Percentiles rank a stretch among this genome's conserved stretches.
These are phyloP conservation scores for Eupithecia abbreviata DNA, from an alignment of 2,888 invertebrate genomes.

Conservation along the genomic window DNA sequence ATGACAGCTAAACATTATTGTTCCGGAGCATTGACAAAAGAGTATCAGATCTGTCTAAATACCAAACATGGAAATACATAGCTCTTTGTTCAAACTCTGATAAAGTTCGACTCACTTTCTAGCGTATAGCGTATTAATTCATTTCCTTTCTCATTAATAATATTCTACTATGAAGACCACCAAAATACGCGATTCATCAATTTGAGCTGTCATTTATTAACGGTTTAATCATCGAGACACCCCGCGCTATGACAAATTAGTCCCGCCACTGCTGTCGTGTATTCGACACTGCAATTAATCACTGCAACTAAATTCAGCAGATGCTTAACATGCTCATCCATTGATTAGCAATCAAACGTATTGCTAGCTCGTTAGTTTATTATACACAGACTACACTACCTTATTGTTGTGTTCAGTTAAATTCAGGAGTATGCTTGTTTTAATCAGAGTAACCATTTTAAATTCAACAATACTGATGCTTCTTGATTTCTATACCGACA, in stretches of 20 bases:
- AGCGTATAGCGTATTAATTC: not conserved
- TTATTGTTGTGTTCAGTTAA: not conserved
- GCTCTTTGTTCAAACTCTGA: not conserved
- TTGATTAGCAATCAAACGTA: not conserved
- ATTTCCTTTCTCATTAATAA: not conserved
- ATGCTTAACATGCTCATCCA: not conserved
- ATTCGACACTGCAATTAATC: constrained; percentile 36
- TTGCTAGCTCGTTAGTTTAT: not conserved
- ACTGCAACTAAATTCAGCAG: constrained; percentile 10
- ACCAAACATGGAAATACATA: not conserved
- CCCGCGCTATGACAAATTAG: constrained; percentile 33
- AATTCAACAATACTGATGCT: not conserved
- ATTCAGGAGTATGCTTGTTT: not conserved
- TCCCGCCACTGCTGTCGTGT: constrained; percentile 25
- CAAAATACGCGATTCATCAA: constrained; percentile 6
- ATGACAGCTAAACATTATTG: constrained; percentile 8
- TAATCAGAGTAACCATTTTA: not conserved
- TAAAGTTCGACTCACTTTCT: not conserved
- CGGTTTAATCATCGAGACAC: constrained; percentile 19
- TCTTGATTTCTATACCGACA: not conserved
- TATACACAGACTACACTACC: not conserved
- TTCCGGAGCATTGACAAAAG: constrained; percentile 3
- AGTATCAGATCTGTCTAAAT: constrained; percentile 4
- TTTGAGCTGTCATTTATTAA: constrained; percentile 6
- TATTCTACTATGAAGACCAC: not conserved